These are phyloP conservation scores for Chloroclysta siterata DNA, from an alignment of 2,888 invertebrate genomes.

Conservation along the genomic window DNA sequence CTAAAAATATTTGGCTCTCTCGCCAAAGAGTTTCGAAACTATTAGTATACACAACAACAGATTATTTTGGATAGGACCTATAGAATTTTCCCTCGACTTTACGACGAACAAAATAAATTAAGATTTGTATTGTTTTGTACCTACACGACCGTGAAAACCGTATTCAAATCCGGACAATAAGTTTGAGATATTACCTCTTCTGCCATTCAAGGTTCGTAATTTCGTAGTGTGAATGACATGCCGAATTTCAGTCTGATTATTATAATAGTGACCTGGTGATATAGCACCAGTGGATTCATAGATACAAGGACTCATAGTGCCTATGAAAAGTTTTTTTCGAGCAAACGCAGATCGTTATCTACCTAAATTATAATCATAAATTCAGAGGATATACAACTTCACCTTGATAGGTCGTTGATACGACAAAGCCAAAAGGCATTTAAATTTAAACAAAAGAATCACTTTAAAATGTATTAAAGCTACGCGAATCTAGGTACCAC, in stretches of 20 bases:
- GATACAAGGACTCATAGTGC: no score
- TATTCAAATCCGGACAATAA: neutral
- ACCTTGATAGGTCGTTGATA: no score
- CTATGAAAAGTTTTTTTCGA: no score
- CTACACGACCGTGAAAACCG: neutral
- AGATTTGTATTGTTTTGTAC: neutral
- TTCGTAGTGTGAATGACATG: neutral
- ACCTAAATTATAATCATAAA: no score
- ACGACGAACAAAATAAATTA: neutral
- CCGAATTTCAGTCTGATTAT: neutral
- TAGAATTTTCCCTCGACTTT: neutral
- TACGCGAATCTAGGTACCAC: no score
- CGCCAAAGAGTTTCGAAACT: neutral
- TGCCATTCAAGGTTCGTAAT: neutral
- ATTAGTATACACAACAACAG: conserved; percentile 1
- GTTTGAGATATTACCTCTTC: neutral
- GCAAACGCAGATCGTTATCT: no score
- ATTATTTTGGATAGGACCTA: neutral
- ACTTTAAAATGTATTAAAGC: no score
- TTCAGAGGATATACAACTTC: no score
- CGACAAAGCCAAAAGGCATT: no score
- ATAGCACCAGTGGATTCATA: no score
- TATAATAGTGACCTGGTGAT: no score
- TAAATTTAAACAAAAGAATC: no score
- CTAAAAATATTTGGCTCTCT: conserved; percentile 14